Conservation (phyloP, 2,113 vertebrate genomes). For the Lycocorax pyrrhopterus region DNA sequence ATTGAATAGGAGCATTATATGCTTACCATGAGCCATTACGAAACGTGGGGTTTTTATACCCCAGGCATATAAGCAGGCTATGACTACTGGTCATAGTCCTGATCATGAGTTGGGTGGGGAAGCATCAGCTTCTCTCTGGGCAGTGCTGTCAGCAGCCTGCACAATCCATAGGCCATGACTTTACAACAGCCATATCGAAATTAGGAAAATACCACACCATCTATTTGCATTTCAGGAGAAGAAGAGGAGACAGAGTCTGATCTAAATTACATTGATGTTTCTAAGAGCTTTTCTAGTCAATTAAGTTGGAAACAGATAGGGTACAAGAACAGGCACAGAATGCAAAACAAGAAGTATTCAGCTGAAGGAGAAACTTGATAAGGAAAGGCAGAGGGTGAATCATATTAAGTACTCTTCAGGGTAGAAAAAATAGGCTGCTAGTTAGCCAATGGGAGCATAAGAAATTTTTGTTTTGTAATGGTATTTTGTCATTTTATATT, state of each 20-base stretch:
- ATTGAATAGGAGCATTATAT: not conserved
- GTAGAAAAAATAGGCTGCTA: not conserved
- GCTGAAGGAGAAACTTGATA: slow-evolving; percentile 16
- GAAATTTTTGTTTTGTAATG: not conserved
- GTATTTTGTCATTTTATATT: not conserved
- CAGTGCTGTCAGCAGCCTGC: not conserved
- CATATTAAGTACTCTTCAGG: not conserved
- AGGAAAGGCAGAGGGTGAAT: slow-evolving; percentile 5
- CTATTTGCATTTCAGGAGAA: not conserved
- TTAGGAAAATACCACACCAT: not conserved
- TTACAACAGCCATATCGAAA: not conserved
- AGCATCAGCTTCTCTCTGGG: not conserved
- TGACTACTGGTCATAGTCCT: not conserved
- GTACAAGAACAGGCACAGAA: not conserved
- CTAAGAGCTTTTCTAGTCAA: not conserved
- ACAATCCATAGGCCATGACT: not conserved
- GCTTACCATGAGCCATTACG: not conserved
- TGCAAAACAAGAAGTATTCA: not conserved
- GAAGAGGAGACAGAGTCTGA: not conserved
- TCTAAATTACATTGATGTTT: not conserved
- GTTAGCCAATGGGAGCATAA: not conserved
- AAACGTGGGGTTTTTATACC: not conserved
- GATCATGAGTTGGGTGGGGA: not conserved
- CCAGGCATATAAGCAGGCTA: not conserved
- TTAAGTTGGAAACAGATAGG: slow-evolving; percentile 17